Evolutionary conservation across 2,113 vertebrate species (phyloP).

Genomic region (Phylloscopus trochilus): DNA sequence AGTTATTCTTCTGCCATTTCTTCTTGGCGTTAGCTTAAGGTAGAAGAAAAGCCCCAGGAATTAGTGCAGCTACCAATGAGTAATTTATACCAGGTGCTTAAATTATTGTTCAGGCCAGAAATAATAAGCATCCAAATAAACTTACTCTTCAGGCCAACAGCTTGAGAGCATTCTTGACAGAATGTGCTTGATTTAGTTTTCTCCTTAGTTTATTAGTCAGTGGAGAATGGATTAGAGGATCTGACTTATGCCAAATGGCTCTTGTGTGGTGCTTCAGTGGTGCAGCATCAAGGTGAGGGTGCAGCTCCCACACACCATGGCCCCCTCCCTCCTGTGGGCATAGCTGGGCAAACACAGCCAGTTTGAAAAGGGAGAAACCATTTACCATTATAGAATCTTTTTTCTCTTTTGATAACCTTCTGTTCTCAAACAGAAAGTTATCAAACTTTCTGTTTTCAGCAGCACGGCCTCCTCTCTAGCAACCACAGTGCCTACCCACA

Average conservation of each 20-base stretch:
- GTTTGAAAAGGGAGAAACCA: neutral
- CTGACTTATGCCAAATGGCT: neutral
- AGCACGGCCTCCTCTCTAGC: neutral
- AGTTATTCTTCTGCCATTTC: constrained; percentile 22
- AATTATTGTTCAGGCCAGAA: constrained; percentile 39
- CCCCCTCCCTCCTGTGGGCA: accelerated
- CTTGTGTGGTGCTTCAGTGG: neutral
- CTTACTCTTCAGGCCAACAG: neutral
- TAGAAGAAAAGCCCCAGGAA: constrained; percentile 17
- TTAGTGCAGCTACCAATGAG: neutral
- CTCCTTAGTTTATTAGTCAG: constrained; percentile 15
- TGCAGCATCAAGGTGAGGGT: neutral
- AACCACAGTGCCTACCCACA: neutral
- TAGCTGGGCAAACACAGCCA: neutral
- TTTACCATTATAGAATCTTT: neutral
- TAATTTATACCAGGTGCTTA: constrained; percentile 5
- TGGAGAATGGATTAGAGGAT: neutral
- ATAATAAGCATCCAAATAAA: constrained; percentile 46
- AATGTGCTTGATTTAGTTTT: constrained; percentile 27
- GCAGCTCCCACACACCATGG: neutral
- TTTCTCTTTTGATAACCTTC: neutral
- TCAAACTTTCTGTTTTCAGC: neutral
- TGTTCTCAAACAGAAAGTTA: too few species aligned
- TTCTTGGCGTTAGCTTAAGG: neutral
- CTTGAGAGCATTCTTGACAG: neutral